Evolutionary conservation across 1,140 invertebrate species (phyloP).

Genomic region (Apis dorsata): DNA sequence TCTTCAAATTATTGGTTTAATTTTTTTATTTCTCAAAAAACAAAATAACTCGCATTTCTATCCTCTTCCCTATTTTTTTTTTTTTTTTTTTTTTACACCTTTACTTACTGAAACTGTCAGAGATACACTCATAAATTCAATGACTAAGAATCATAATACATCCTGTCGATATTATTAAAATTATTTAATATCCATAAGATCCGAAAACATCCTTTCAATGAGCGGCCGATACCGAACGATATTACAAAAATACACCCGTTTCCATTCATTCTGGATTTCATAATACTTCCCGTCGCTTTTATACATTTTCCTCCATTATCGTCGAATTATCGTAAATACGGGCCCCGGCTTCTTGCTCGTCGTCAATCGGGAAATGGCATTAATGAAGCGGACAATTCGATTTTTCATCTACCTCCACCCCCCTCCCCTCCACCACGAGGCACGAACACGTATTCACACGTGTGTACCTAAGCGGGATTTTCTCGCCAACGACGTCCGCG

Average conservation of each 20-base stretch:
- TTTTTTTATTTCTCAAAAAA: no score
- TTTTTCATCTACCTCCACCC: background rate
- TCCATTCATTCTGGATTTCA: background rate
- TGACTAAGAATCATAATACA: background rate
- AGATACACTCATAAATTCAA: background rate
- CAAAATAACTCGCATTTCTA: no score
- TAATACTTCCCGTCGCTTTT: background rate
- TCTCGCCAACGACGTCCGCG: background rate
- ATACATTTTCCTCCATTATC: background rate
- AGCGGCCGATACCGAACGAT: background rate
- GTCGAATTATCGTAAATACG: slow-evolving; percentile 6
- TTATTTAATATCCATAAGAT: slow-evolving; percentile 6
- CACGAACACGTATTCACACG: background rate
- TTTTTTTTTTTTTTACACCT: background rate
- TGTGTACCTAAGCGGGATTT: background rate
- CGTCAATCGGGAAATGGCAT: background rate
- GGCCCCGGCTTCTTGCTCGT: background rate
- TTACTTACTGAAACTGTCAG: background rate
- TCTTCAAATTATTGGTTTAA: no score
- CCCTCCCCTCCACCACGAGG: background rate
- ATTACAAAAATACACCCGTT: background rate
- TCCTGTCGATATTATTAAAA: background rate
- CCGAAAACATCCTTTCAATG: background rate
- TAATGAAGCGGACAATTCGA: slow-evolving; percentile 19
- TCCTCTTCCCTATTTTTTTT: no score